These are phyloP conservation scores for Drosophila siamana DNA, from an alignment of 2,888 invertebrate genomes.

Conservation along the genomic window DNA sequence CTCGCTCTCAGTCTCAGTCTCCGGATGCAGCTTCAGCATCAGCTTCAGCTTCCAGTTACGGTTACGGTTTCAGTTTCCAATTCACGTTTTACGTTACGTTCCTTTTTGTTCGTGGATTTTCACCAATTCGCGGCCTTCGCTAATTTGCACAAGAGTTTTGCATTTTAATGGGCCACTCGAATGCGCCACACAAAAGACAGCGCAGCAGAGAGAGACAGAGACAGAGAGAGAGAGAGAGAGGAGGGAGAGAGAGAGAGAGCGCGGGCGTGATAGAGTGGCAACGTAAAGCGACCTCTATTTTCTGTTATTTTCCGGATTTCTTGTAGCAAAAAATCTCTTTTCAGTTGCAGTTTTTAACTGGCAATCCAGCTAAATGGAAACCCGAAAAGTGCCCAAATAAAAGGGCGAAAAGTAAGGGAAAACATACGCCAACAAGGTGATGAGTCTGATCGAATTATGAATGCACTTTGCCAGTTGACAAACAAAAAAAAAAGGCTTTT, in stretches of 20 bases:
- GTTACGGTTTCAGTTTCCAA: slow-evolving; percentile 7
- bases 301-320: slow-evolving; percentile 8
- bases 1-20: too few relatives aligned
- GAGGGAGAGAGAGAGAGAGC: neutral
- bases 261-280: neutral
- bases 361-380: slow-evolving; percentile 17
- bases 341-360: slow-evolving; percentile 11
- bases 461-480: neutral
- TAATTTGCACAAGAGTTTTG: slow-evolving; percentile 45
- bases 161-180: slow-evolving; percentile 35
- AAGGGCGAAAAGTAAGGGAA: neutral
- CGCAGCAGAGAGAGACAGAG: neutral
- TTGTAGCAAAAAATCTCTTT: slow-evolving; percentile 21
- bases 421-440: neutral
- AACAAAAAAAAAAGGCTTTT: too few relatives aligned
- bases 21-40: neutral
- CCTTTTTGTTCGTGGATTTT: slow-evolving; percentile 7
- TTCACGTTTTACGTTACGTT: slow-evolving; percentile 16
- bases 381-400: slow-evolving; percentile 8
- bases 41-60: slow-evolving; percentile 1
- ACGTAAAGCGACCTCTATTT: slow-evolving; percentile 12
- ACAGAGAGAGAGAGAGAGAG: neutral
- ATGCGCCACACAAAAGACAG: neutral
- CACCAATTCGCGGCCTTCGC: slow-evolving; percentile 23
- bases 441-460: slow-evolving; percentile 7